phyloP scores from a whole-genome alignment of 2,113 vertebrate genomes.

The Theristicus caerulescens region DNA sequence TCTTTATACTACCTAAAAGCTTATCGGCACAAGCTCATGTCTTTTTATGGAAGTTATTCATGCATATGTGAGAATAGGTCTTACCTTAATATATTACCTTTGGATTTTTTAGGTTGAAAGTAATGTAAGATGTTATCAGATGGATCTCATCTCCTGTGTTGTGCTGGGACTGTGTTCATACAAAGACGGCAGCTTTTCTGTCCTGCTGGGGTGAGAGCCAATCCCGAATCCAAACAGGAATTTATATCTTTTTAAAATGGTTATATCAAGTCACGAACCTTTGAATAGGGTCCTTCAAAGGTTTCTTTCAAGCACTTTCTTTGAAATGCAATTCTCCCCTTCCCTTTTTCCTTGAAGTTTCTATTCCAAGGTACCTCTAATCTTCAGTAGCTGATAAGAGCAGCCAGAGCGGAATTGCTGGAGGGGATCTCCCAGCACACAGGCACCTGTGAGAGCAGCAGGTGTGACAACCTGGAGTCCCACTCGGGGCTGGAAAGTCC shows the following conservation, averaged over 20 bases:
- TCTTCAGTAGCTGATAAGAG: constrained; percentile 42
- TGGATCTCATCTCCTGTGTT: constrained; percentile 41
- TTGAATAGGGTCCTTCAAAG: constrained; percentile 58
- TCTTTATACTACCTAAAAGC: background rate
- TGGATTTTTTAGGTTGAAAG: constrained; percentile 24
- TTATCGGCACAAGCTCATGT: background rate
- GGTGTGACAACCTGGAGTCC: background rate
- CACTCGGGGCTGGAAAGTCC: background rate
- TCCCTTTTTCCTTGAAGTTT: constrained; percentile 54
- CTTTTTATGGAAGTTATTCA: background rate
- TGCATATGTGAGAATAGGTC: background rate
- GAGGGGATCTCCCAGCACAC: background rate
- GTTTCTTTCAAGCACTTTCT: constrained; percentile 49
- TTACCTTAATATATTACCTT: background rate
- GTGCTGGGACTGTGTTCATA: constrained; percentile 19
- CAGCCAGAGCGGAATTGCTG: background rate
- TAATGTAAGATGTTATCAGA: constrained; percentile 6
- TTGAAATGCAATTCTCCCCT: constrained; percentile 61
- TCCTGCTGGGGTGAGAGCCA: constrained; percentile 34
- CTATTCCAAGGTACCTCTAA: constrained; percentile 37
- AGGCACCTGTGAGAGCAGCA: constrained; percentile 51
- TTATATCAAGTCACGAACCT: constrained; percentile 31
- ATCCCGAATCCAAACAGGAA: constrained; percentile 48
- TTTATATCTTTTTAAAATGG: constrained; percentile 33
- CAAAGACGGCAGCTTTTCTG: constrained; percentile 20